A percentile compares a stretch with the other conserved stretches of the same genome.
These are phyloP conservation scores for Flabesymbios commensalis DNA, from an alignment of 2,888 invertebrate genomes.

Conservation along the genomic window DNA sequence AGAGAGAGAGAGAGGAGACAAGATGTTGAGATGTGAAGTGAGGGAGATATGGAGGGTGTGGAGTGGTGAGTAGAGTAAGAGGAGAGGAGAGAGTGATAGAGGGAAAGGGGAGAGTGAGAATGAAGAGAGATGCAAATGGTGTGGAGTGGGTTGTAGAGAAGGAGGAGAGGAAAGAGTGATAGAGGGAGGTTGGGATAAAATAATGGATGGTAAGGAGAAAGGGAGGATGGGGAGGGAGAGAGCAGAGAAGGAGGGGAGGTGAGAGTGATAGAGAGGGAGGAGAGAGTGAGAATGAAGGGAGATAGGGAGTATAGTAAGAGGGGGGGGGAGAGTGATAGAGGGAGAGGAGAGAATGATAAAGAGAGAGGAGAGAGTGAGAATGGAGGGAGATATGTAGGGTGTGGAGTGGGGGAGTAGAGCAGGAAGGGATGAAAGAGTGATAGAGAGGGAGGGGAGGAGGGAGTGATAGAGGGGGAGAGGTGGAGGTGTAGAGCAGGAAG, in stretches of 20 bases:
- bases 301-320: background rate
- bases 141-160: background rate
- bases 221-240: background rate
- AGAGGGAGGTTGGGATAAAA: background rate
- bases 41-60: background rate
- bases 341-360: too few species aligned
- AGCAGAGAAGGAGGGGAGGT: background rate
- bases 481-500: too few species aligned
- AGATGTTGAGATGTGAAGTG: background rate
- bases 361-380: background rate
- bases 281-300: background rate
- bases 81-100: background rate
- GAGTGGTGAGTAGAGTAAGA: background rate
- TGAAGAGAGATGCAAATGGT: background rate
- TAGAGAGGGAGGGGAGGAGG: background rate
- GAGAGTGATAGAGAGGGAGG: background rate
- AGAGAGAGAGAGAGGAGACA: background rate
- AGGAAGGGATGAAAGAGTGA: background rate
- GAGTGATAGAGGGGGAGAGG: background rate
- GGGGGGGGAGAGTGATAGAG: background rate
- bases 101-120: background rate
- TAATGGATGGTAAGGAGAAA: background rate
- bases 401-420: background rate
- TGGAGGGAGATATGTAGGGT: background rate
- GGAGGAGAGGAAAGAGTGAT: background rate